These are phyloP conservation scores for Anarrhichthys ocellatus DNA, from an alignment of 2,113 vertebrate species.

Conservation along the genomic window DNA sequence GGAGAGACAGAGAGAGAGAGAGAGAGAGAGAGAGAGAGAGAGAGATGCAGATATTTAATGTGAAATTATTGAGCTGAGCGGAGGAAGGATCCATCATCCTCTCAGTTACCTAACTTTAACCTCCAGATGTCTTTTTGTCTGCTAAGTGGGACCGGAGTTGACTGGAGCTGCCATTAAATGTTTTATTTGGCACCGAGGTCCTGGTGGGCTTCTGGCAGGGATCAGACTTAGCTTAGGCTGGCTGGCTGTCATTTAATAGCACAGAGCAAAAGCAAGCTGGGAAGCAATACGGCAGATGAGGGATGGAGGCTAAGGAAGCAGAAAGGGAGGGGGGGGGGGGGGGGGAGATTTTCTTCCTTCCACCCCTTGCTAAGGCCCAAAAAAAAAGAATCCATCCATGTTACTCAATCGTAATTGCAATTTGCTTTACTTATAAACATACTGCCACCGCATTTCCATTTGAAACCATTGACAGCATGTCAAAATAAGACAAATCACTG, in stretches of 20 bases:
- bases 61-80: constrained; percentile 36
- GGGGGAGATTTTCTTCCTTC: neutral
- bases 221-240: constrained; percentile 62
- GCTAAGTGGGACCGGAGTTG: constrained; percentile 51
- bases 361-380: neutral
- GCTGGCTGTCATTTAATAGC: constrained; percentile 58
- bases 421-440: constrained; percentile 12
- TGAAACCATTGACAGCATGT: neutral
- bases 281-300: constrained; percentile 23
- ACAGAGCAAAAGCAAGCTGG: constrained; percentile 14
- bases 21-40: neutral
- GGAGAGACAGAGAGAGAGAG: neutral
- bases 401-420: constrained; percentile 8
- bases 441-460: neutral
- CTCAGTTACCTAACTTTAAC: constrained; percentile 58
- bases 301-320: neutral
- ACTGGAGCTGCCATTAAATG: constrained; percentile 51
- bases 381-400: neutral
- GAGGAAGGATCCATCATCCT: constrained; percentile 55
- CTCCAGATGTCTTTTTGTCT: constrained; percentile 67
- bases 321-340: neutral
- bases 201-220: constrained; percentile 62
- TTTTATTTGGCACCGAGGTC: constrained; percentile 59
- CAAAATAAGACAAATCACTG: neutral
- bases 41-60: constrained; percentile 51